These are phyloP conservation scores for Oxytorus armatus DNA, from an alignment of 2,888 invertebrate genomes.

Conservation along the genomic window DNA sequence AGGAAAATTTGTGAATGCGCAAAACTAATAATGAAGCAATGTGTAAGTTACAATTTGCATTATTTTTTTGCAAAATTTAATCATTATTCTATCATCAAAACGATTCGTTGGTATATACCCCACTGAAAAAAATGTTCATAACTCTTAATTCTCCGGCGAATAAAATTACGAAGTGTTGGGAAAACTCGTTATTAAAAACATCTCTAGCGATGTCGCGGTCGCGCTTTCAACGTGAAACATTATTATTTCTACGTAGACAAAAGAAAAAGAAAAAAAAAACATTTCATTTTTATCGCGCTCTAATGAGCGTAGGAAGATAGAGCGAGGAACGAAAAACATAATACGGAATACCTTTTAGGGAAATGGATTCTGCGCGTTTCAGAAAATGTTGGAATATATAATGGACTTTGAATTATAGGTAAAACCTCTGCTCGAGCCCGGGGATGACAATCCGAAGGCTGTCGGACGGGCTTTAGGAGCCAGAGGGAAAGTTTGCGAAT, in stretches of 20 bases:
- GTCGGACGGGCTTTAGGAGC: neutral
- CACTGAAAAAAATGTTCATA: too few relatives aligned
- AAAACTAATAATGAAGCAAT: too few relatives aligned
- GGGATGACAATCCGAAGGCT: constrained; percentile 24
- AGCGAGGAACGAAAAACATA: constrained; percentile 23
- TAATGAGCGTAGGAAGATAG: neutral
- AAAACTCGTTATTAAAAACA: too few relatives aligned
- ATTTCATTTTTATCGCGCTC: neutral
- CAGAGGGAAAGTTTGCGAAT: constrained; percentile 33
- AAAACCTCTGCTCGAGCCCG: constrained; percentile 7
- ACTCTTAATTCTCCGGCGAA: too few relatives aligned
- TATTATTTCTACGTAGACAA: too few relatives aligned
- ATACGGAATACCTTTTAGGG: constrained; percentile 55
- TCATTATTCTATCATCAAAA: too few relatives aligned
- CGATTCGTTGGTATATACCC: too few relatives aligned
- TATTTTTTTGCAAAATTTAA: too few relatives aligned
- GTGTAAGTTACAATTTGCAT: too few relatives aligned
- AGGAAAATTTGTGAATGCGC: too few relatives aligned
- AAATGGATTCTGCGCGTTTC: constrained; percentile 43
- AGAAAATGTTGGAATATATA: constrained; percentile 24
- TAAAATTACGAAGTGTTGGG: too few relatives aligned
- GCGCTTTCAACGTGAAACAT: too few relatives aligned
- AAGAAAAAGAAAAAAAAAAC: neutral
- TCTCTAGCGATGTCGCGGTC: neutral
- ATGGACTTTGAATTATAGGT: constrained; percentile 57